Percentiles rank a stretch among this genome's conserved stretches.
These are phyloP conservation scores for Bibio marci DNA, from an alignment of 2,888 invertebrate species.

Conservation along the genomic window DNA sequence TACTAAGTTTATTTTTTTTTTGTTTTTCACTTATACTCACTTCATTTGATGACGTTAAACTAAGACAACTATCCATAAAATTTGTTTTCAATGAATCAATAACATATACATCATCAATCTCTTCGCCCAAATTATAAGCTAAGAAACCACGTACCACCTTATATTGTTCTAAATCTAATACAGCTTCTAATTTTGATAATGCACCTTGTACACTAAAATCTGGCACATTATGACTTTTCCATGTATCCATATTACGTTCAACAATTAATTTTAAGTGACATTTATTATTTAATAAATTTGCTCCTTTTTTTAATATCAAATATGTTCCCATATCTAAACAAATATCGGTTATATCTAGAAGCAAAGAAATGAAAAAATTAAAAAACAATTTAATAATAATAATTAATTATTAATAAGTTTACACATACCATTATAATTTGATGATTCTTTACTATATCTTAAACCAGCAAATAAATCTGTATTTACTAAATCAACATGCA, in stretches of 20 bases:
- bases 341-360: constrained; percentile 9
- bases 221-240: constrained; percentile 39
- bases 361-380: too few relatives aligned
- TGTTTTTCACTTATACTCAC: too few relatives aligned
- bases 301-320: constrained; percentile 30
- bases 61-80: constrained; percentile 3
- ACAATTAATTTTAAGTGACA: constrained; percentile 64
- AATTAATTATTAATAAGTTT: too few relatives aligned
- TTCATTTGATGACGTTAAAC: neutral
- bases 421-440: neutral
- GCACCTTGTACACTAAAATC: constrained; percentile 74
- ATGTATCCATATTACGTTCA: constrained; percentile 61
- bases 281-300: constrained; percentile 63
- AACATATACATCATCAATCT: constrained; percentile 43
- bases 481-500: constrained; percentile 45
- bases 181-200: constrained; percentile 67
- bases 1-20: too few relatives aligned
- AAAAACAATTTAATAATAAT: too few relatives aligned
- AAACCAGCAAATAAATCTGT: constrained; percentile 51
- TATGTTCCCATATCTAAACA: constrained; percentile 23
- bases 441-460: constrained; percentile 10
- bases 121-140: constrained; percentile 78
- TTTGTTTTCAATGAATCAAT: neutral
- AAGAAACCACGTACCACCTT: constrained; percentile 73
- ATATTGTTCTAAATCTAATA: constrained; percentile 71